Evolutionary conservation across 2,888 invertebrate species (phyloP).

Genomic region (Drosophila ustulata): DNA sequence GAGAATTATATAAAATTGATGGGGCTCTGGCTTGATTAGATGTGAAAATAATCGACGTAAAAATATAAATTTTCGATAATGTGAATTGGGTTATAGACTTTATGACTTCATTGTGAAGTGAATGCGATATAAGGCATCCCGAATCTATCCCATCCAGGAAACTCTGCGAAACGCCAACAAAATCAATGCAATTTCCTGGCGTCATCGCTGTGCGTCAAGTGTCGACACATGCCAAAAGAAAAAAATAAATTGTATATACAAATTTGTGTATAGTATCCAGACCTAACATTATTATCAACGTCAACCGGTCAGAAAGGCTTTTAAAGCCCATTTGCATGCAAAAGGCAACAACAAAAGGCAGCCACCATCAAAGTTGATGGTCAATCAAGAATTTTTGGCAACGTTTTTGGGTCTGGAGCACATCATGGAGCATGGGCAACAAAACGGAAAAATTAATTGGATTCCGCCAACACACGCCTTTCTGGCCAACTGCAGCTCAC

Average conservation of each 20-base stretch:
- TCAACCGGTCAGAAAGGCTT: constrained; percentile 57
- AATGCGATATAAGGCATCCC: neutral
- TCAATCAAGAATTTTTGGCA: constrained; percentile 34
- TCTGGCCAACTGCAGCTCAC: neutral
- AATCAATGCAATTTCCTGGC: constrained; percentile 9
- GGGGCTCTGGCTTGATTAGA: neutral
- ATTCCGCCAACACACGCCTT: constrained; percentile 15
- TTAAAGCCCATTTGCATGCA: constrained; percentile 65
- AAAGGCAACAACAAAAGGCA: constrained; percentile 35
- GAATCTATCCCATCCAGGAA: neutral
- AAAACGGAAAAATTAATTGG: constrained; percentile 48
- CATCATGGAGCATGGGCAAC: neutral
- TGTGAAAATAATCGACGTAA: neutral
- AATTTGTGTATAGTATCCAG: constrained; percentile 11
- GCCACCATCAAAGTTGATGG: constrained; percentile 49
- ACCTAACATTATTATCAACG: constrained; percentile 25
- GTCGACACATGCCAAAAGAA: constrained; percentile 1
- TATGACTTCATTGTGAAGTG: constrained; percentile 2
- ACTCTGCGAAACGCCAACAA: neutral
- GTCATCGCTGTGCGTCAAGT: constrained; percentile 33
- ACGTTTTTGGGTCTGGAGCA: constrained; percentile 4
- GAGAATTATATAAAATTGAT: neutral
- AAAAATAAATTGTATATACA: constrained; percentile 2
- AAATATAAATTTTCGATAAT: constrained; percentile 1
- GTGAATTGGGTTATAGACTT: neutral